These are phyloP conservation scores for Platyrinchus mystaceus DNA, from an alignment of 2,797 vertebrate genomes.

Conservation along the genomic window DNA sequence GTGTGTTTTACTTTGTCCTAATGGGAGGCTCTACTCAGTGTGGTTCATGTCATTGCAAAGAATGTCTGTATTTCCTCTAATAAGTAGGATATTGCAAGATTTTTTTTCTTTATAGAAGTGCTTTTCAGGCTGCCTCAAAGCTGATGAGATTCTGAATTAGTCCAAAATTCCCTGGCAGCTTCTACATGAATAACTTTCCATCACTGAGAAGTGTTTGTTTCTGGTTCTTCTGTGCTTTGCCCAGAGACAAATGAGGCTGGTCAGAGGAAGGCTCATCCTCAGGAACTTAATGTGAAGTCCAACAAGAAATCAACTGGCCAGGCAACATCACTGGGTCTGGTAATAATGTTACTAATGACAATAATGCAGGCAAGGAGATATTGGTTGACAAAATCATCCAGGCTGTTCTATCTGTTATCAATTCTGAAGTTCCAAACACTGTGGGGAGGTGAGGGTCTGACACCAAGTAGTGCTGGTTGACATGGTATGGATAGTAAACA, in stretches of 20 bases:
- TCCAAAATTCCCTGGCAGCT: not conserved
- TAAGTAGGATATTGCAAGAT: not conserved
- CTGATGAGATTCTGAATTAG: not conserved
- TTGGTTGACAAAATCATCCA: not conserved
- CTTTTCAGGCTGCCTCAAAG: not conserved
- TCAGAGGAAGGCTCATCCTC: not conserved
- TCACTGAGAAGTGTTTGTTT: not conserved
- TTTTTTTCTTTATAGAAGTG: not conserved
- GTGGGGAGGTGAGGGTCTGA: not conserved
- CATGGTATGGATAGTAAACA: not conserved
- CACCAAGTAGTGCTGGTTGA: not conserved
- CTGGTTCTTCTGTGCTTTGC: not conserved
- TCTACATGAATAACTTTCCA: not conserved
- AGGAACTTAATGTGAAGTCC: not conserved
- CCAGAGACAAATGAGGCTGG: not conserved
- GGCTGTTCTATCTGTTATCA: not conserved
- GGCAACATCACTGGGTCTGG: not conserved
- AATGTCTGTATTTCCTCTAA: not conserved
- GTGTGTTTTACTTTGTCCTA: not conserved
- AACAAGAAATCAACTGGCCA: not conserved
- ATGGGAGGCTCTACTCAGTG: not conserved
- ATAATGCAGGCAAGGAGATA: not conserved
- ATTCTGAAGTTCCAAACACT: not conserved
- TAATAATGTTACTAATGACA: not conserved
- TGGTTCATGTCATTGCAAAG: not conserved